Evolutionary conservation across 1,140 invertebrate species (phyloP), one percentile per base, ranked within the genome.

Genomic region (Musca domestica): DNA sequence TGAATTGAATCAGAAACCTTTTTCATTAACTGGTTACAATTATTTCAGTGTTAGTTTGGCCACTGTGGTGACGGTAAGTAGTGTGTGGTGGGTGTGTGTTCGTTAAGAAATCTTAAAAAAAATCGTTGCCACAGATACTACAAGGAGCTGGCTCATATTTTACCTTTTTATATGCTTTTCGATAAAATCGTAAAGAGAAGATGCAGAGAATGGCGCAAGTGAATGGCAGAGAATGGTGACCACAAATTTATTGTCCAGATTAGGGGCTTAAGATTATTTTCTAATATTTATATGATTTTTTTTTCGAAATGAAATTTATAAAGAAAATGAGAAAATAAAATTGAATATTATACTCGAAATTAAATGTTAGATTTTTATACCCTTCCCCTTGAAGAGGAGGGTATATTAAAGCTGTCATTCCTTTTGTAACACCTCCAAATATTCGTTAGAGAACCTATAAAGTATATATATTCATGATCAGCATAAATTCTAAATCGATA

Each of bases 1-100:
- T 30, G 76, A 74, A 23, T 64, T 79, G 48, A 77, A 77, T 41
- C 71, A 69, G 46, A 77, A 73, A 9, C 74, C 77, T 0, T 76
- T 73, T 41, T 72, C 72, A 67, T 65, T 79, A 20, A 76, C 71
- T 2, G 77, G 77, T 4, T 48, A 75, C 12, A 75, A 73, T n/a
- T 79, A 78, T 49, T 79, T 79, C 71, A 65, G 66, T 19, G 72
- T 79, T 17, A 79, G 71, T 51, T 70, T 77, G 19, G 70, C 73
- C 22, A 69, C 74, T 1, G 76, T 74, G 17, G 63, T 69, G 14
- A 2, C 63, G 14, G 63, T 69, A 27, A 48, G 49, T 66, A 5
- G 17, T 25, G 5, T n/a, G 27, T n/a, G 7, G 15, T 22, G 2
- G 3, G n/a, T 49, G 0, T 23, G 15, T 58, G 12, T 23, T 20